Evolutionary conservation across 2,888 invertebrate species (phyloP), one percentile per base, ranked within the genome.

Genomic region (Allolobophora icterica): DNA sequence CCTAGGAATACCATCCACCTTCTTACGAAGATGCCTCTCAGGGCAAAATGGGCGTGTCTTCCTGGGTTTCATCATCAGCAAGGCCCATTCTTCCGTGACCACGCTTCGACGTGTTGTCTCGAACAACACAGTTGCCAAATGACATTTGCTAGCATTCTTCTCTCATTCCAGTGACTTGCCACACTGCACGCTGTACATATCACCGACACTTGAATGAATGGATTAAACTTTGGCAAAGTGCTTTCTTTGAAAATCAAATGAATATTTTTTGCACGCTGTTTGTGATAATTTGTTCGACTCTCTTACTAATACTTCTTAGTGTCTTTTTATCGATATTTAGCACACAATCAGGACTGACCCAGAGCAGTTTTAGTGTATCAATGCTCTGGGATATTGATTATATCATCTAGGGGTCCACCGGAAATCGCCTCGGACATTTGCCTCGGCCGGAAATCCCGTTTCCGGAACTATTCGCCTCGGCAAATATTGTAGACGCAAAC

Each of bases 1-100:
- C 35, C 17, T 87, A 87, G 87, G 87, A 87, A 33, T 87, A 87
- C 38, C 87, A 87, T 87, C 87, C 87, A 13, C 87, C 87, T 87
- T 87, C 87, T 87, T 87, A 87, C 38, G 87, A 87, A 87, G 87
- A 87, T 87, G 87, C 87, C 35, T 87, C 87, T 0, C 87, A 87
- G 34, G 87, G 87, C 34, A 87, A 87, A 35, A 38, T 87, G 87
- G 87, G 38, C 19, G 87, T 87, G 21, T 87, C 87, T 6, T 87
- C 87, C n/a, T 87, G 87, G 87, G 34, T 87, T 34, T 87, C 87
- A 21, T 87, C 87, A 3, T 35, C 87, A 34, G 34, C 34, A 19
- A 35, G 34, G 3, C 87, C 87, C 34, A 71, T 71, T 71, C 71
- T 71, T 71, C 71, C n/a, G n/a, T 71, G 71, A 71, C 11, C n/a